These are phyloP conservation scores for Campylorhamphus procurvoides DNA, from an alignment of 2,113 vertebrate species.

Conservation along the genomic window DNA sequence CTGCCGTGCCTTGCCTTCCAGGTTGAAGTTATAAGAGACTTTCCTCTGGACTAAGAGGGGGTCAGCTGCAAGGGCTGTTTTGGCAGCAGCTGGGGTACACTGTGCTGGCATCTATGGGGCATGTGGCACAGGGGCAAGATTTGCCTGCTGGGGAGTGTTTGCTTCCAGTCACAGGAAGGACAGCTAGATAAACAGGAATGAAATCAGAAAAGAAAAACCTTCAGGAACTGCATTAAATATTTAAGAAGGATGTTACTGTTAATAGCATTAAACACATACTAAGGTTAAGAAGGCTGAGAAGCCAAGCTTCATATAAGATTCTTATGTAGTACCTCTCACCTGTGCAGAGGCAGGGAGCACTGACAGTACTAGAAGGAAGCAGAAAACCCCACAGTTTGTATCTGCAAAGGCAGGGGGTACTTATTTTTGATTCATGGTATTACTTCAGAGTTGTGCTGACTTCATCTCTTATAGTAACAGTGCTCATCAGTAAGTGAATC, in stretches of 20 bases:
- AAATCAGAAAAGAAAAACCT: background rate
- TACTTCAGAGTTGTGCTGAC: background rate
- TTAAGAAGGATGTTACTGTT: background rate
- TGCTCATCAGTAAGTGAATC: background rate
- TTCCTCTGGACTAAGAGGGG: background rate
- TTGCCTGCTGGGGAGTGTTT: background rate
- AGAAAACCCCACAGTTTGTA: background rate
- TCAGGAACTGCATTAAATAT: background rate
- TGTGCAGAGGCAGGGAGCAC: background rate
- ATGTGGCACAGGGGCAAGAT: background rate
- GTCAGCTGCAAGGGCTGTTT: background rate
- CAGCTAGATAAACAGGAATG: background rate
- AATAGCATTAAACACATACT: slow-evolving; percentile 1
- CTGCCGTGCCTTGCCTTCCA: background rate
- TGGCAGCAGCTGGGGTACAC: background rate
- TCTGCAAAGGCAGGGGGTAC: background rate
- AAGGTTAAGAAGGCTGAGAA: background rate
- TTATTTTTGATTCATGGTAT: background rate
- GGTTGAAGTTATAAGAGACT: background rate
- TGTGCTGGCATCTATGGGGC: background rate
- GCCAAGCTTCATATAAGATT: background rate
- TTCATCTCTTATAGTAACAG: background rate
- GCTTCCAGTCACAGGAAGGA: background rate
- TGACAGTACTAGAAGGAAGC: background rate
- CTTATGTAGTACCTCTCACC: background rate